Conservation (phyloP, 2,888 invertebrate species). For the Tortrix viridana region DNA sequence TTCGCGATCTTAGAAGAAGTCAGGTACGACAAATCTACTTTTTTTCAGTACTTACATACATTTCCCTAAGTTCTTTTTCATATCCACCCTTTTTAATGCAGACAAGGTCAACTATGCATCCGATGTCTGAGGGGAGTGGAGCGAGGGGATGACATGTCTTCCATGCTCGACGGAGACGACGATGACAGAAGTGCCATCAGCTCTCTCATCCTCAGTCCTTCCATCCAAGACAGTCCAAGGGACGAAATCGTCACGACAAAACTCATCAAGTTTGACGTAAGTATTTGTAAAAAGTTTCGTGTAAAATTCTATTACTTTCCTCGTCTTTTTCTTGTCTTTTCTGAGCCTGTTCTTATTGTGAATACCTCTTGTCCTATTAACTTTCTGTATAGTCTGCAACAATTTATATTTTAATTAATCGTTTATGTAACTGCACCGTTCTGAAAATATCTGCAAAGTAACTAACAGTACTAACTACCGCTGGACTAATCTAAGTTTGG, state of each 20-base stretch:
- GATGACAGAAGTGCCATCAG: conserved; percentile 88
- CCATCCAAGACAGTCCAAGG: conserved; percentile 72
- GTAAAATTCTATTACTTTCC: conserved; percentile 30
- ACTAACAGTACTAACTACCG: conserved; percentile 69
- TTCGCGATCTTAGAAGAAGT: conserved; percentile 93
- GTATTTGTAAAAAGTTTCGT: conserved; percentile 47
- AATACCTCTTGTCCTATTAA: conserved; percentile 45
- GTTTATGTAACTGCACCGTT: conserved; percentile 69
- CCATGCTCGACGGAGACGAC: conserved; percentile 89
- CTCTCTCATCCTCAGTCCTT: conserved; percentile 74
- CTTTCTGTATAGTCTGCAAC: conserved; percentile 39
- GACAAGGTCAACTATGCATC: conserved; percentile 93
- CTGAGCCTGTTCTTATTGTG: conserved; percentile 51
- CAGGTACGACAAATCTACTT: conserved; percentile 79
- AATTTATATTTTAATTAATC: conserved; percentile 42
- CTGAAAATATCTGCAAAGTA: conserved; percentile 58
- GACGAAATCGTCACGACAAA: conserved; percentile 75
- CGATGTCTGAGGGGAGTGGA: conserved; percentile 89
- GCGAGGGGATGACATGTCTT: conserved; percentile 84
- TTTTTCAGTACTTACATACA: background rate
- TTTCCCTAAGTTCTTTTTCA: background rate
- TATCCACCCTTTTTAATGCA: conserved; percentile 56
- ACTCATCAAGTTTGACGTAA: conserved; percentile 85
- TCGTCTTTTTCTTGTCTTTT: conserved; percentile 39
- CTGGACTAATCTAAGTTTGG: conserved; percentile 52